Base-by-base conservation (phyloP, 2,888 invertebrate genomes). In the Tinea semifulvella region DNA sequence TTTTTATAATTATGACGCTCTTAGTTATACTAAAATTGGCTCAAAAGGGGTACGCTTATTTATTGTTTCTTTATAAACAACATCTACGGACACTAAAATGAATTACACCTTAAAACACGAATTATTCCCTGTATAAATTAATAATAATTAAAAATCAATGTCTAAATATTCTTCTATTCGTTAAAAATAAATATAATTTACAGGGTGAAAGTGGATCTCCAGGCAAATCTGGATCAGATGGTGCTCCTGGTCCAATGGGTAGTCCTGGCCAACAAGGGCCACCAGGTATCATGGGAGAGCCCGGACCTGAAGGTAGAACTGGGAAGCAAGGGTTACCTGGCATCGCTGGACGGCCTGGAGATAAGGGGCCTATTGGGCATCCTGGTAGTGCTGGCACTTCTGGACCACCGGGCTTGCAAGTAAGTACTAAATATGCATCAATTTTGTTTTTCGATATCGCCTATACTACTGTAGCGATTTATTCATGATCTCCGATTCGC, bases 301-400 rank as follows among this genome's bases (percentile, higher is more conserved):
- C 74, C 10, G 86, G 86, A 0, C 82, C 83, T 2, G 83, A 85
- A 42, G 88, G 88, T 3, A 69, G 86, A 1, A 67, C 86, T 0
- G 91, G 91, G 4, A 90, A 90, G 61, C 73, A 84, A 44, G 91
- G 91, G 2, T 85, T 85, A 26, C 85, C 88, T 1, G 92, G 91
- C 38, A 84, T 91, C 49, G 61, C 86, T 2, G 92, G 92, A 25
- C 72, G 91, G 50, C 83, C 86, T 14, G 92, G 92, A 16, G 91
- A 92, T 57, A 92, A 91, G 58, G 91, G 91, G 43, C 89, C 89
- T 1, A 65, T 81, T 11, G 90, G 90, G 43, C 68, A 82, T 44
- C 66, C 84, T 4, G 92, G 92, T 2, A 68, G 77, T 43, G 73
- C 86, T 8, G 91, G 92, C 43, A 63, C 82, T 17, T 63, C 84